Conservation (phyloP, 1,140 invertebrate species). For the Tribolium madens region DNA sequence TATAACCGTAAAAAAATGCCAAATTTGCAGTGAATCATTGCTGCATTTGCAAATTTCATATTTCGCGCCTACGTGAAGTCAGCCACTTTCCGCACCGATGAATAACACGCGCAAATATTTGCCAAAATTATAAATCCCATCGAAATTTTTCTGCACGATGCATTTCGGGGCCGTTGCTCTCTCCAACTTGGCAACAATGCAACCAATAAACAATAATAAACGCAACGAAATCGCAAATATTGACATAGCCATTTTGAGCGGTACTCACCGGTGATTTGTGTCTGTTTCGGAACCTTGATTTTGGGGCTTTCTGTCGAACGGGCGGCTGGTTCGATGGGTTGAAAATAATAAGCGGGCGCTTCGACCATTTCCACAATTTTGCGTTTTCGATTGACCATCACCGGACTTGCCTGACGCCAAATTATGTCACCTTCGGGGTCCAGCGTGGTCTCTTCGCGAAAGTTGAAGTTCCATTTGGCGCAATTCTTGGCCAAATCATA, state of each 20-base stretch:
- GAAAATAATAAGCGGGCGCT: conserved; percentile 48
- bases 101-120: background rate
- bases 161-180: background rate
- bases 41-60: background rate
- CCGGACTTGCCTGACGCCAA: conserved; percentile 56
- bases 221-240: conserved; percentile 5
- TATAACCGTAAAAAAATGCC: background rate
- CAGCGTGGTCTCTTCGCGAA: conserved; percentile 59
- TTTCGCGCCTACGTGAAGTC: background rate
- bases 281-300: conserved; percentile 24
- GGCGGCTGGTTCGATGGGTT: conserved; percentile 39
- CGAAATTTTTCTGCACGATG: background rate
- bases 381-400: conserved; percentile 47
- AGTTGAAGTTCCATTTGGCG: conserved; percentile 66
- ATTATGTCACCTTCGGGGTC: conserved; percentile 53
- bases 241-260: conserved; percentile 2
- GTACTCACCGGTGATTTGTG: conserved; percentile 50
- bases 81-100: background rate
- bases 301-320: conserved; percentile 22
- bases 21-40: background rate
- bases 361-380: conserved; percentile 47
- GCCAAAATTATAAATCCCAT: background rate
- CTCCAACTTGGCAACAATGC: background rate
- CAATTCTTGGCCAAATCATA: conserved; percentile 57
- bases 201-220: background rate